Evolutionary conservation across 2,113 vertebrate genomes (phyloP), one percentile per base, ranked within the genome.

Genomic region (Terrapene triunguis): DNA sequence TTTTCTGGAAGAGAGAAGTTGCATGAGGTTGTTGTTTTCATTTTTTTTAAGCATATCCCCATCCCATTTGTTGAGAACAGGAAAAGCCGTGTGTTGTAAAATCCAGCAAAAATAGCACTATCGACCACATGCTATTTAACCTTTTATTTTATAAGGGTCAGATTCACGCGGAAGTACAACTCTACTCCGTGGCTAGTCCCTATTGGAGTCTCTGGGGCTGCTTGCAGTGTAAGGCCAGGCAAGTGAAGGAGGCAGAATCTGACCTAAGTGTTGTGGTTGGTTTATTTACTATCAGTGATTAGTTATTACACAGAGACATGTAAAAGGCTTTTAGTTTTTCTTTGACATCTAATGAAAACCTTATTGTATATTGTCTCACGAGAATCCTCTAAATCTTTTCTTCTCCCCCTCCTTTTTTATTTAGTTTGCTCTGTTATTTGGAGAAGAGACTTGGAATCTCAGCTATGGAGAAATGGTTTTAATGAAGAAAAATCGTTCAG

Each of bases 391-490:
- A 97, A 89, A 42, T 74, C 0, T 89, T 91, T 62, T 1, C 6
- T 54, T 10, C 10, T 1, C 6, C 5, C 84, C 16, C 4, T 25
- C 8, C 4, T 8, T 91, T 55, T 14, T 94, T 98, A 14, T 50
- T 97, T 89, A 98, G 98, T 91, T 95, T 80, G 80, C 84, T 97
- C 87, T 55, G 87, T 94, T 90, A 35, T 91, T 96, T 51, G 42
- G 80, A 86, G 92, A 98, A 95, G 95, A 92, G 62, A 91, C 83
- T 87, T 80, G 93, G 91, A 94, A 94, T 96, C 95, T 98, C 96
- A 93, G 47, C 97, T 98, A 80, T 97, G 96, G 96, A 98, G 96
- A 98, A 94, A 90, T 12, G 35, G 92, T 96, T 97, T 92, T 92
- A 88, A 98, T 96, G 97, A 98, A 98, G 97, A 98, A 96, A 96